phyloP scores from a whole-genome alignment of 2,113 vertebrate species.

The Halichoeres trimaculatus region DNA sequence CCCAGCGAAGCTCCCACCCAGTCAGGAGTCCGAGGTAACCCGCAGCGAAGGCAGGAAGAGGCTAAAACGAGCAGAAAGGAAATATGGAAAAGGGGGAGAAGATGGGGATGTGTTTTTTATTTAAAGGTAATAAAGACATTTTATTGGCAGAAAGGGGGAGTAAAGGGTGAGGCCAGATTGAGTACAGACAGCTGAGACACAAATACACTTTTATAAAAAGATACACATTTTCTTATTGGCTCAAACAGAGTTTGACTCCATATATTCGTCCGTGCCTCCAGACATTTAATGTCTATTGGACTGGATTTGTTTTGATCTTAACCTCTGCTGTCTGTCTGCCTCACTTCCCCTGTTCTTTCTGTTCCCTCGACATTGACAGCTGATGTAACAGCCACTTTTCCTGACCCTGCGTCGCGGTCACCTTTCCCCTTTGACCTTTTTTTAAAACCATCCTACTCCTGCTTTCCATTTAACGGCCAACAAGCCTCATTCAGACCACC shows the following conservation, averaged over 20 bases:
- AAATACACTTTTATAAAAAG: constrained; percentile 35
- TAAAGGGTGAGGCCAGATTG: constrained; percentile 46
- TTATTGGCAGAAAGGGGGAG: constrained; percentile 41
- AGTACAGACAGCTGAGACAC: constrained; percentile 30
- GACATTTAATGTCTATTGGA: constrained; percentile 5
- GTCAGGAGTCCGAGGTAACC: constrained; percentile 64
- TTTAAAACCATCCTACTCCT: background rate
- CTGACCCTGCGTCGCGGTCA: constrained; percentile 57
- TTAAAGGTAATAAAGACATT: constrained; percentile 64
- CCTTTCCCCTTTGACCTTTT: constrained; percentile 71
- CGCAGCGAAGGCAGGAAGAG: constrained; percentile 46
- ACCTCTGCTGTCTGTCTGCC: background rate
- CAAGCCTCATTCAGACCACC: constrained; percentile 37
- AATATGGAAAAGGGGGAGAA: constrained; percentile 13
- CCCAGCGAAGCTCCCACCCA: constrained; percentile 58
- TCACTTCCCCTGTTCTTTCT: background rate
- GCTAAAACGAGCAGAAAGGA: constrained; percentile 53
- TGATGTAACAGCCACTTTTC: constrained; percentile 69
- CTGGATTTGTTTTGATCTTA: background rate
- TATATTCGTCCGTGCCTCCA: constrained; percentile 5
- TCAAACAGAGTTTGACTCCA: constrained; percentile 9
- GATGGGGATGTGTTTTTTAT: constrained; percentile 49
- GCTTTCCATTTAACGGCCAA: constrained; percentile 31
- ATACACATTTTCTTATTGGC: constrained; percentile 31
- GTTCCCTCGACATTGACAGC: constrained; percentile 32